phyloP scores from a whole-genome alignment of 2,888 invertebrate species.

The Drosophila algonquin region DNA sequence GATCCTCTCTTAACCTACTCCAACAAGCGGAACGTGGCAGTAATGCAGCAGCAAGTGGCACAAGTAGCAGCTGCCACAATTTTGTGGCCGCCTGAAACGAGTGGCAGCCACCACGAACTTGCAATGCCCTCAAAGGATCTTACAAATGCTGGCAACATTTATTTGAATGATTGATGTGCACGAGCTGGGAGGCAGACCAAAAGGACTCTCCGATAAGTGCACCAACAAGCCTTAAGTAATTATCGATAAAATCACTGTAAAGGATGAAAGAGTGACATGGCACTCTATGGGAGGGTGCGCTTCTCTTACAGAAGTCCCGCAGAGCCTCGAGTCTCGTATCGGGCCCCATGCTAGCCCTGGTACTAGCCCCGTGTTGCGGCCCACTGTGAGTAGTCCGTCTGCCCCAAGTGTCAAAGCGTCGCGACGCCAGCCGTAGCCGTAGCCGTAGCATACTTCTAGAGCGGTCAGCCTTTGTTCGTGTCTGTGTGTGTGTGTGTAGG shows the following conservation, averaged over 20 bases:
- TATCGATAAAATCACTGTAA: too few relatives aligned
- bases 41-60: constrained; percentile 54
- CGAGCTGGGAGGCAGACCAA: too few relatives aligned
- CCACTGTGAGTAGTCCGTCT: constrained; percentile 63
- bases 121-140: constrained; percentile 34
- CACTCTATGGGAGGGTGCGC: too few relatives aligned
- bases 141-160: neutral
- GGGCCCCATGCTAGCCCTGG: too few relatives aligned
- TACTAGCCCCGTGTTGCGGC: constrained; percentile 25
- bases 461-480: constrained; percentile 36
- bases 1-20: too few relatives aligned
- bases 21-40: constrained; percentile 41
- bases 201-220: too few relatives aligned
- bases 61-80: constrained; percentile 78
- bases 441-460: constrained; percentile 66
- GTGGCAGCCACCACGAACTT: constrained; percentile 20
- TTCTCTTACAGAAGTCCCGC: too few relatives aligned
- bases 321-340: too few relatives aligned
- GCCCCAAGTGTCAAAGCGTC: constrained; percentile 73
- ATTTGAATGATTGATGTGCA: neutral
- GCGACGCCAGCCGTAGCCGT: constrained; percentile 18
- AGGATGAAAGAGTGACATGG: too few relatives aligned
- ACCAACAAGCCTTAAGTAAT: too few relatives aligned
- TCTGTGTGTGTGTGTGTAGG: constrained; percentile 17
- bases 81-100: constrained; percentile 42